These are phyloP conservation scores for Drosophila bipectinata DNA, from an alignment of 1,140 invertebrate species.

Conservation along the genomic window DNA sequence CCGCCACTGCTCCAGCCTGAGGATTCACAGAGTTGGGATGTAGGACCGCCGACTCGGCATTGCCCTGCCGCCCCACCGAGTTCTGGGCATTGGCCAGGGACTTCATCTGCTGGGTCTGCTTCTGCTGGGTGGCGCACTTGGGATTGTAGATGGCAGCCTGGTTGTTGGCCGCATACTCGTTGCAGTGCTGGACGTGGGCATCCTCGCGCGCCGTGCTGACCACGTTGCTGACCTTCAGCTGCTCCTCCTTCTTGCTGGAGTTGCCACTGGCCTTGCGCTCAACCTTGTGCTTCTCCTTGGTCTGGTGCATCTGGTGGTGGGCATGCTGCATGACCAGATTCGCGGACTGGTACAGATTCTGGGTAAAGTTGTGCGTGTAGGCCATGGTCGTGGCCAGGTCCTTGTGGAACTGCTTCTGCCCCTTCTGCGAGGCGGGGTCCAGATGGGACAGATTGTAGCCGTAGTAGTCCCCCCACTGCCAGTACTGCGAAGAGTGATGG, in stretches of 20 bases:
- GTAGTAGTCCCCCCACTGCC: slow-evolving; percentile 88
- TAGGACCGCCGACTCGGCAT: slow-evolving; percentile 41
- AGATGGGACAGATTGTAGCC: slow-evolving; percentile 86
- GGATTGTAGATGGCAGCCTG: slow-evolving; percentile 60
- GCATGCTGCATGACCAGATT: slow-evolving; percentile 77
- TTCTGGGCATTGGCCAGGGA: slow-evolving; percentile 55
- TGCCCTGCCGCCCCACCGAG: slow-evolving; percentile 27
- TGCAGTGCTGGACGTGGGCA: slow-evolving; percentile 53
- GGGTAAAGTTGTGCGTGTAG: slow-evolving; percentile 77
- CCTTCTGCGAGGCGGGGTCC: slow-evolving; percentile 81
- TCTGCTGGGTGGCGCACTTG: slow-evolving; percentile 64
- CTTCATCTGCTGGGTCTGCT: slow-evolving; percentile 71
- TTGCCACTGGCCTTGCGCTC: slow-evolving; percentile 67
- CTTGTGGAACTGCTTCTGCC: slow-evolving; percentile 82
- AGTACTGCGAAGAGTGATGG: slow-evolving; percentile 86
- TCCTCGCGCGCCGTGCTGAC: slow-evolving; percentile 48
- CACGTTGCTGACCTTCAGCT: slow-evolving; percentile 42
- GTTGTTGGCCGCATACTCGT: slow-evolving; percentile 60
- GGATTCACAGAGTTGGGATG: slow-evolving; percentile 42
- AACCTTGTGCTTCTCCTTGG: slow-evolving; percentile 76
- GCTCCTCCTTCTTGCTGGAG: slow-evolving; percentile 67
- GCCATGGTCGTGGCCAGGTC: slow-evolving; percentile 81
- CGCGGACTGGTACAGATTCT: slow-evolving; percentile 77
- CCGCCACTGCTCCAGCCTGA: slow-evolving; percentile 15
- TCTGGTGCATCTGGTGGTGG: slow-evolving; percentile 73